phyloP scores from a whole-genome alignment of 2,888 invertebrate species.

The Lasius fuliginosus region DNA sequence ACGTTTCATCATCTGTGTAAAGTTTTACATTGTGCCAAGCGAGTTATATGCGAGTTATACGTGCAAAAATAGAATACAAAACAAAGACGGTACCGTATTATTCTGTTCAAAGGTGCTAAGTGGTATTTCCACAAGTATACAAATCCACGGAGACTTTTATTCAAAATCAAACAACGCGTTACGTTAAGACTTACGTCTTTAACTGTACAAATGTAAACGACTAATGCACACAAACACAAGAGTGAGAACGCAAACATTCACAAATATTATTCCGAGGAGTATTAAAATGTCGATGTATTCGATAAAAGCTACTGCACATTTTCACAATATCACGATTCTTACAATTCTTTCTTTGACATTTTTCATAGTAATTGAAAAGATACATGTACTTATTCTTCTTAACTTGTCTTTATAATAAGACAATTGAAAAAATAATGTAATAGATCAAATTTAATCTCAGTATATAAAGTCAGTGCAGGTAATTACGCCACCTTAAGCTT shows the following conservation, averaged over 20 bases:
- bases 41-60: not conserved
- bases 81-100: not conserved
- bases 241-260: not conserved
- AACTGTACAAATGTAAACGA: not conserved
- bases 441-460: not conserved
- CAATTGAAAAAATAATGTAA: not conserved
- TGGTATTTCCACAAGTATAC: not conserved
- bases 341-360: not conserved
- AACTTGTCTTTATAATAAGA: not conserved
- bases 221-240: not conserved
- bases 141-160: not conserved
- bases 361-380: not conserved
- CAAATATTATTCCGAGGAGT: constrained; percentile 5
- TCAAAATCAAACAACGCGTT: constrained; percentile 14
- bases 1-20: not conserved
- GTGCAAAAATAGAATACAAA: not conserved
- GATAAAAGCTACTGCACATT: not conserved
- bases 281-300: not conserved
- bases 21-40: not conserved
- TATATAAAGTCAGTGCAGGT: no score
- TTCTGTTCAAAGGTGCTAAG: constrained; percentile 25
- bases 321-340: not conserved
- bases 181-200: not conserved
- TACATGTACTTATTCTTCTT: not conserved
- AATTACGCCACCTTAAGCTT: no score